Percentiles rank a stretch among this genome's conserved stretches.
Evolutionary conservation across 2,888 invertebrate genomes (phyloP).

Genomic region (Aphodius granarius): DNA sequence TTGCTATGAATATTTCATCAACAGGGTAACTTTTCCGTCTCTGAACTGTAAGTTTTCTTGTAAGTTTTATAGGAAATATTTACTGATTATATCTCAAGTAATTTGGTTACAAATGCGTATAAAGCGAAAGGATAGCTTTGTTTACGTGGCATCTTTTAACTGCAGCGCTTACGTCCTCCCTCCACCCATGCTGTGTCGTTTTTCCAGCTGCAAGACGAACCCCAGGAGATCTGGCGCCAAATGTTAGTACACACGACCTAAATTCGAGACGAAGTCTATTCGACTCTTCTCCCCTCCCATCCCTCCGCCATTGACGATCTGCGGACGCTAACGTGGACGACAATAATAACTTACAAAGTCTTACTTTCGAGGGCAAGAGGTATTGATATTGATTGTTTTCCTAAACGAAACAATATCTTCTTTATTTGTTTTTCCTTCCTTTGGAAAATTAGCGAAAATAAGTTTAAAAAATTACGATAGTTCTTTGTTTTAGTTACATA

Average conservation of each 20-base stretch:
- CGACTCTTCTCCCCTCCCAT: background rate
- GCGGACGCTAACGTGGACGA: background rate
- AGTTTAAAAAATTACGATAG: background rate
- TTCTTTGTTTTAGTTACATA: slow-evolving; percentile 1
- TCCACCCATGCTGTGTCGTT: background rate
- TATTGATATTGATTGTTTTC: background rate
- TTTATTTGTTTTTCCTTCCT: background rate
- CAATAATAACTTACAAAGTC: background rate
- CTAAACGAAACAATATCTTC: no score
- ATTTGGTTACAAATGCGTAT: background rate
- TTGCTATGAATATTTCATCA: no score
- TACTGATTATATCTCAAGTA: no score
- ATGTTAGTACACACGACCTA: slow-evolving; percentile 17
- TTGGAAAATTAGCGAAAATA: no score
- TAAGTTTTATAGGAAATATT: no score
- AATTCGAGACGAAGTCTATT: background rate
- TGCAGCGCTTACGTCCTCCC: background rate
- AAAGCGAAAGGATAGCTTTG: background rate
- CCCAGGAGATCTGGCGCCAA: slow-evolving; percentile 27
- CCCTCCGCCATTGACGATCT: background rate
- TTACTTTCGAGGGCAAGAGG: background rate
- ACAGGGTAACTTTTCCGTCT: no score
- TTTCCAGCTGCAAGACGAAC: background rate
- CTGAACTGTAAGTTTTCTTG: no score
- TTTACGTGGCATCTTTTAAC: background rate